Evolutionary conservation across 2,113 vertebrate species (phyloP), one percentile per base, ranked within the genome.

Genomic region (Pachypanchax playfairii): DNA sequence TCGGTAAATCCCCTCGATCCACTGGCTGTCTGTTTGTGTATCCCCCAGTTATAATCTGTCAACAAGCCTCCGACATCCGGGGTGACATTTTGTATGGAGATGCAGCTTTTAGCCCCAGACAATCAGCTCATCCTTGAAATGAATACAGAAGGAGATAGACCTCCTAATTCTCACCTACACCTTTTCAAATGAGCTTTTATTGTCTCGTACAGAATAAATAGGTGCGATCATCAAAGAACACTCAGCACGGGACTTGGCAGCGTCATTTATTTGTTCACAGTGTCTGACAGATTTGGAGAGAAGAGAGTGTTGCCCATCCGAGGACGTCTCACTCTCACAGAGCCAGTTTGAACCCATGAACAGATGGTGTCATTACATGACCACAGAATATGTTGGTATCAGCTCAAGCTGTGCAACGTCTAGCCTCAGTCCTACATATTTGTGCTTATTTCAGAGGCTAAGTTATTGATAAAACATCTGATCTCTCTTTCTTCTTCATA

Each of bases 341-440:
- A 70, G 63, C 57, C 63, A 80, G 73, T 67, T 49, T 66, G 65
- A 65, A 73, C 70, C 39, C 65, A 60, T 29, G 75, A 83, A 72
- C 87, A 91, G 88, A 90, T 90, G 89, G 87, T 84, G 60, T 86
- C 79, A 79, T 86, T 80, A 77, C 75, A 73, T 78, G 75, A 79
- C 73, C 79, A 56, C 85, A 70, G 63, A 73, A 78, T 59, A 44
- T 76, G 47, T 68, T 43, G 22, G 24, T 67, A 38, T 48, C 65
- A 68, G 6, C 79, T 64, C 52, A 57, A 69, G 67, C 44, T 64
- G 58, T 75, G 57, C 18, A 54, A 58, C n/a, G 26, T 59, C 47
- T 43, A 50, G 47, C 61, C 60, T 76, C 63, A 59, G 46, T 48
- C 52, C 43, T 49, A 62, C 26, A 74, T 53, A 60, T 80, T 73